Percentiles rank a stretch among this genome's conserved stretches.
These are phyloP conservation scores for Eupsilia transversa DNA, from an alignment of 2,888 invertebrate species.

Conservation along the genomic window DNA sequence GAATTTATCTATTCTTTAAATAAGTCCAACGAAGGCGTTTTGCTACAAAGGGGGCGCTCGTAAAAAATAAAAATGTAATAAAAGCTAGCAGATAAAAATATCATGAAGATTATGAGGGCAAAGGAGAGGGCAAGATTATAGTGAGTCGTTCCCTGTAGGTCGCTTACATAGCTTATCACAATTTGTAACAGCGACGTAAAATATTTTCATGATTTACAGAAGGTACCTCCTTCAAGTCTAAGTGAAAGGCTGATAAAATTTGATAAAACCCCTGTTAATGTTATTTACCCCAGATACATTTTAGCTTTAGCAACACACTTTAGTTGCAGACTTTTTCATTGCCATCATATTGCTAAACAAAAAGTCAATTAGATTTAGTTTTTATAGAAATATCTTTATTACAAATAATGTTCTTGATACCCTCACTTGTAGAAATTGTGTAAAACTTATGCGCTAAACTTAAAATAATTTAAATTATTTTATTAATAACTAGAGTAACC, in stretches of 20 bases:
- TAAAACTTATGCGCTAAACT: conserved; percentile 15
- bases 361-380: neutral
- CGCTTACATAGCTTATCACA: conserved; percentile 74
- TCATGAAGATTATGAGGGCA: conserved; percentile 81
- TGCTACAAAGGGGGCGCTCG: conserved; percentile 68
- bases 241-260: conserved; percentile 16
- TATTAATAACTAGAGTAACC: conserved; percentile 38
- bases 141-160: conserved; percentile 70
- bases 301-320: neutral
- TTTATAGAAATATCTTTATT: conserved; percentile 2
- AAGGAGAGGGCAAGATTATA: conserved; percentile 75
- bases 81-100: conserved; percentile 82
- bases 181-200: conserved; percentile 71
- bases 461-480: conserved; percentile 22
- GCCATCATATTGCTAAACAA: no score
- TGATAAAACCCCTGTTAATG: neutral
- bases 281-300: neutral
- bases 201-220: conserved; percentile 60
- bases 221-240: neutral
- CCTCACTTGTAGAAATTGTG: conserved; percentile 26
- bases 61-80: conserved; percentile 83
- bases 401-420: conserved; percentile 30
- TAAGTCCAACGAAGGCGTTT: conserved; percentile 69
- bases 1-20: conserved; percentile 72
- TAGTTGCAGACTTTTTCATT: neutral